These are phyloP conservation scores for Macrosteles quadrilineatus DNA, from an alignment of 1,140 invertebrate species.

Conservation along the genomic window DNA sequence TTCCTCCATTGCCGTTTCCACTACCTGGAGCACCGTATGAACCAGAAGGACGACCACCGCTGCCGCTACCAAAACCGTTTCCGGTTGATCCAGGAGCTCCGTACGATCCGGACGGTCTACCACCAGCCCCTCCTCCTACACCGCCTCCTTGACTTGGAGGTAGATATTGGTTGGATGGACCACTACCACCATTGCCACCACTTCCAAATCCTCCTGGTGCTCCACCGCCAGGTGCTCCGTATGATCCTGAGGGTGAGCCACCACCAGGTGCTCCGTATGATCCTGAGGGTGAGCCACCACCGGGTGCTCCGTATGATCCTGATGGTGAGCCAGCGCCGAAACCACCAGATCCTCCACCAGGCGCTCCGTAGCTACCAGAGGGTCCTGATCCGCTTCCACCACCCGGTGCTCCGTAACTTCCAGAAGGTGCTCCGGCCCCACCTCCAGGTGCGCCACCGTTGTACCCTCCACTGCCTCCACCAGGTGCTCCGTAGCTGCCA, in stretches of 20 bases:
- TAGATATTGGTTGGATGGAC: slow-evolving; percentile 25
- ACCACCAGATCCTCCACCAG: slow-evolving; percentile 18
- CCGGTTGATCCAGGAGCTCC: slow-evolving; percentile 28
- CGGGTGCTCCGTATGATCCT: neutral
- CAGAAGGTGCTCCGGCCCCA: slow-evolving; percentile 10
- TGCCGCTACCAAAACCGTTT: neutral
- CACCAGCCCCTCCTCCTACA: slow-evolving; percentile 17
- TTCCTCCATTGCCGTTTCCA: slow-evolving; percentile 1
- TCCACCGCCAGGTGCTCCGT: slow-evolving; percentile 36
- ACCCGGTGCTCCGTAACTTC: slow-evolving; percentile 30
- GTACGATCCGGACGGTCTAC: slow-evolving; percentile 50
- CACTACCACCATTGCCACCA: neutral
- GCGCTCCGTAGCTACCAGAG: slow-evolving; percentile 32
- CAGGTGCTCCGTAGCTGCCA: neutral
- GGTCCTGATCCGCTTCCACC: slow-evolving; percentile 26
- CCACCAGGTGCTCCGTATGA: slow-evolving; percentile 5
- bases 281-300: neutral
- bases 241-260: slow-evolving; percentile 49
- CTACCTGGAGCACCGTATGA: slow-evolving; percentile 19
- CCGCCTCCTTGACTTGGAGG: slow-evolving; percentile 26
- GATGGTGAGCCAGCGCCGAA: neutral
- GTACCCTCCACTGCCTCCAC: neutral
- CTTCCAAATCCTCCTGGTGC: slow-evolving; percentile 10
- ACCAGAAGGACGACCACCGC: slow-evolving; percentile 24
- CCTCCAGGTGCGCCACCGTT: slow-evolving; percentile 11